phyloP scores from a whole-genome alignment of 2,113 vertebrate genomes.

The Lasiurus borealis region DNA sequence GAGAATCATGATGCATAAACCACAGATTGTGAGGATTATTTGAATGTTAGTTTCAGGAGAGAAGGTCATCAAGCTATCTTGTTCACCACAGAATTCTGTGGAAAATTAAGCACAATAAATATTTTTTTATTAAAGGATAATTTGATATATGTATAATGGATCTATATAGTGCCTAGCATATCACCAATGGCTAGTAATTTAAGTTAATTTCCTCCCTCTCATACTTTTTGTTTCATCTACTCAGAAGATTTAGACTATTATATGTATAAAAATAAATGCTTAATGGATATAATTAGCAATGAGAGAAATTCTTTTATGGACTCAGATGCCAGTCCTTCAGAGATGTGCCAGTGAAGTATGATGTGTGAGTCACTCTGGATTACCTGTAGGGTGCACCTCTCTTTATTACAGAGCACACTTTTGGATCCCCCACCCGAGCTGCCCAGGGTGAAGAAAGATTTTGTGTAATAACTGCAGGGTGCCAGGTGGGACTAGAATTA shows the following conservation, averaged over 20 bases:
- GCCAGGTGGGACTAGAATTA: background rate
- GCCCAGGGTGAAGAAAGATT: constrained; percentile 65
- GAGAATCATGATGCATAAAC: background rate
- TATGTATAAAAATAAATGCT: background rate
- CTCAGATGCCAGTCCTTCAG: background rate
- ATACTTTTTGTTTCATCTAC: background rate
- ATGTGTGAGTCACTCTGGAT: constrained; percentile 24
- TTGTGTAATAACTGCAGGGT: background rate
- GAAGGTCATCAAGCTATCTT: background rate
- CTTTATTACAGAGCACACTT: constrained; percentile 46
- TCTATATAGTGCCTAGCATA: background rate
- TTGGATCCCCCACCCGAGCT: constrained; percentile 61
- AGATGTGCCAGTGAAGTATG: background rate
- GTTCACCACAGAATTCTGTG: background rate
- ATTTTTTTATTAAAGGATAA: background rate
- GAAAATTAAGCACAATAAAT: background rate
- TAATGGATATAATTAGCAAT: background rate
- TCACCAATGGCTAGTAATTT: background rate
- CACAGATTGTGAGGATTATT: background rate
- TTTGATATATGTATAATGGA: background rate
- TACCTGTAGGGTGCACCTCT: constrained; percentile 42
- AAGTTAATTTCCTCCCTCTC: background rate
- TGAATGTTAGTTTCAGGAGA: background rate
- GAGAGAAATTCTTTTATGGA: constrained; percentile 43
- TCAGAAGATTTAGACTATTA: background rate